A percentile compares a stretch with the other conserved stretches of the same genome.
phyloP scores from a whole-genome alignment of 1,140 invertebrate genomes.

The Drosophila sturtevanti region DNA sequence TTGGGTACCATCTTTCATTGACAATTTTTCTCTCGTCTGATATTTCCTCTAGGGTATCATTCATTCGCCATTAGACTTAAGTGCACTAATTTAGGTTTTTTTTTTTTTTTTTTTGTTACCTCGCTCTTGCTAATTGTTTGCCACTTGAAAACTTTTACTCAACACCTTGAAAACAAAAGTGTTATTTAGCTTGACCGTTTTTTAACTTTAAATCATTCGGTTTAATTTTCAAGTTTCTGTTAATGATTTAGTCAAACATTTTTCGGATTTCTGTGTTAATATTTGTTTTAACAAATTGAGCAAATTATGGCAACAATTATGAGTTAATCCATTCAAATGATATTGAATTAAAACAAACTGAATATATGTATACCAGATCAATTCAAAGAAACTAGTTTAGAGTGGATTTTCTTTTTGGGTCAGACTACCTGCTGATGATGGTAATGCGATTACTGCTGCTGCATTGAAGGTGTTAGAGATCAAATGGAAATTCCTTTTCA shows the following conservation, averaged over 20 bases:
- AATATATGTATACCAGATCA: not conserved
- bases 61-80: not conserved
- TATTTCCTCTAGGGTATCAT: not conserved
- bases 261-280: conserved; percentile 6
- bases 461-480: conserved; percentile 1
- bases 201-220: not conserved
- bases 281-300: conserved; percentile 24
- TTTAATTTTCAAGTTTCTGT: conserved; percentile 11
- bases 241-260: conserved; percentile 47
- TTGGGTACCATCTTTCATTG: too few relatives aligned
- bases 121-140: conserved; percentile 8
- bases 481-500: not conserved
- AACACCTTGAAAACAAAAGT: conserved; percentile 20
- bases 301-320: conserved; percentile 34
- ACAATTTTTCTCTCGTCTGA: too few relatives aligned
- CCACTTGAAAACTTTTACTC: conserved; percentile 15
- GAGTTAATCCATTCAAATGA: conserved; percentile 12
- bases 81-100: not conserved
- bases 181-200: not conserved
- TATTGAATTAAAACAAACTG: not conserved
- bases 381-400: conserved; percentile 32
- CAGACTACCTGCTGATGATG: not conserved
- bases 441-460: not conserved
- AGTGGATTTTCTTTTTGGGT: conserved; percentile 5
- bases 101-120: too few relatives aligned